Evolutionary conservation across 2,888 invertebrate species (phyloP).

Genomic region (Troides aeacus): DNA sequence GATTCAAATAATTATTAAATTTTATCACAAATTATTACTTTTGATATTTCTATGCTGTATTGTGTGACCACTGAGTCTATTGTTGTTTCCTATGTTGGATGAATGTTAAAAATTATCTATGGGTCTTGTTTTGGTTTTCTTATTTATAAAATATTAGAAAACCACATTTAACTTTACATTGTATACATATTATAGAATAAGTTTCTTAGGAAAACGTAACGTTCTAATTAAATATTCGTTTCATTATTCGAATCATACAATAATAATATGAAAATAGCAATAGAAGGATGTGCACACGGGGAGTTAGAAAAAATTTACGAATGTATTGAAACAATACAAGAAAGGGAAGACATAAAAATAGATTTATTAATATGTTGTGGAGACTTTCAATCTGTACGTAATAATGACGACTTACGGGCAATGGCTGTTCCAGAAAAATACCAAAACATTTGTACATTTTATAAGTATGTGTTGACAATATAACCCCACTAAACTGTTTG

Average conservation of each 20-base stretch:
- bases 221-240: not conserved
- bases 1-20: not conserved
- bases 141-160: not conserved
- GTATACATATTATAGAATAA: not conserved
- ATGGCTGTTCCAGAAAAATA: constrained; percentile 99
- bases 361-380: constrained; percentile 98
- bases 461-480: constrained; percentile 84
- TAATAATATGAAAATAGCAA: constrained; percentile 90
- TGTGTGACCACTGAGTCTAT: not conserved
- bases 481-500: constrained; percentile 2
- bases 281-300: constrained; percentile 99
- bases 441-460: constrained; percentile 92
- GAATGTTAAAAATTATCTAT: constrained; percentile 1
- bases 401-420: constrained; percentile 90
- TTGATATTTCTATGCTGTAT: not conserved
- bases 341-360: constrained; percentile 86
- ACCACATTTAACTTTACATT: not conserved
- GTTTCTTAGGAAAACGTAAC: not conserved
- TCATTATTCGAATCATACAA: not conserved
- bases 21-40: not conserved
- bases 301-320: constrained; percentile 97
- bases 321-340: constrained; percentile 87
- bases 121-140: constrained; percentile 9
- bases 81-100: not conserved
- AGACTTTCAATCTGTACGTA: constrained; percentile 97